Base-by-base conservation (phyloP, 2,113 vertebrate species). In the Rhynchomys soricoides region DNA sequence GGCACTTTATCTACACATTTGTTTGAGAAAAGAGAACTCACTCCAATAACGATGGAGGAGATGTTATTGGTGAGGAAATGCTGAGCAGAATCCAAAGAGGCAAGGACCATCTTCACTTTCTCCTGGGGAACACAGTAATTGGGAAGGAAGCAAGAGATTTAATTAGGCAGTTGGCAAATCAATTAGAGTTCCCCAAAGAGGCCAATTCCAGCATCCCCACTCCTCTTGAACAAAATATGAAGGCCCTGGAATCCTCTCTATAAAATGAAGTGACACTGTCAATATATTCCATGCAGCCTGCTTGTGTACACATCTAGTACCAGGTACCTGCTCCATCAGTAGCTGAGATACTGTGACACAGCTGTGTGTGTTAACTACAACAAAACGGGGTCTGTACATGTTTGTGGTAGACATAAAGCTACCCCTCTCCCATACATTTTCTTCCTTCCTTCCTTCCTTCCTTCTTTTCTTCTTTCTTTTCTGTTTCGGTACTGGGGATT, bases 11-110 rank as follows among this genome's bases (percentile, higher is more conserved):
- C 29, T 52, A 7, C 0, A 74, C 40, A 4, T 1, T 37, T 59
- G 1, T 79, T 96, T 34, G n/a, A 22, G 66, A 91, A 79, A 52
- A 75, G 12, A 59, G 75, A 88, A 82, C 96, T 97, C 98, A 99
- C 99, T 98, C 98, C 98, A 29, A 98, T 97, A 96, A 99, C 98
- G 96, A 99, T 83, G 17, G 96, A 96, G 34, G 99, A 98, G 77
- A 99, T 98, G 0, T 99, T 99, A 22, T 98, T 98, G 95, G 98
- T 99, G 96, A 99, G 98, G 92, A 99, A 99, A 87, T 97, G 79
- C 98, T 99, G 99, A 24, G 99, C 99, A 57, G 98, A 97, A 89
- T 99, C 98, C 93, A 99, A 98, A 90, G 98, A 97, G 0, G 95
- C 68, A 26, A 99, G 96, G 78, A 99, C 98, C 26, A 97, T 98